Percentiles rank a stretch among this genome's conserved stretches.
Conservation (phyloP, 2,888 invertebrate species). For the Cheilosia soror region DNA sequence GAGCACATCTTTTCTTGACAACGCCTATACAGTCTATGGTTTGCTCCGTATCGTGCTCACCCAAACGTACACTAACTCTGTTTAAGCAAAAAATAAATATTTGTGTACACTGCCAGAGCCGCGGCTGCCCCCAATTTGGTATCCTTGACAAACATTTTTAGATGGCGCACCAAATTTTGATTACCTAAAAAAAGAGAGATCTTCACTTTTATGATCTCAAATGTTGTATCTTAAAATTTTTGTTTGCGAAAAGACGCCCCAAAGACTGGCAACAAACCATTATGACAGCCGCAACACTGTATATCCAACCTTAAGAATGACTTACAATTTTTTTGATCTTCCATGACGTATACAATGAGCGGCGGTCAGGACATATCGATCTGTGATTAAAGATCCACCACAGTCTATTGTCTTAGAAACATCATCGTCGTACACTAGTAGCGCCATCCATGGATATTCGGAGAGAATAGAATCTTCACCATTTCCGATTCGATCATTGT, state of each 20-base stretch:
- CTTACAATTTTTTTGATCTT: conserved; percentile 64
- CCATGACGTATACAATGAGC: conserved; percentile 76
- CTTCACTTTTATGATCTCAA: too few relatives aligned
- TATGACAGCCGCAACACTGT: too few relatives aligned
- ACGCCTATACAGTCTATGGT: conserved; percentile 80
- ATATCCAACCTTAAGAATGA: neutral
- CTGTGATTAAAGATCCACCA: conserved; percentile 77
- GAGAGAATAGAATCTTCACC: conserved; percentile 86
- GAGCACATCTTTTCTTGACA: conserved; percentile 79
- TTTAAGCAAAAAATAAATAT: conserved; percentile 23
- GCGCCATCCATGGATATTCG: conserved; percentile 90
- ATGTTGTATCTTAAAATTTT: too few relatives aligned
- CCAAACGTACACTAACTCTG: conserved; percentile 82
- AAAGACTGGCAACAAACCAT: too few relatives aligned
- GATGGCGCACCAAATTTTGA: too few relatives aligned
- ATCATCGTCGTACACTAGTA: conserved; percentile 85
- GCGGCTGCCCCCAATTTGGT: too few relatives aligned
- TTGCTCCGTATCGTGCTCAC: conserved; percentile 81
- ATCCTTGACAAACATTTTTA: too few relatives aligned
- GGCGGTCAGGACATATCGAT: conserved; percentile 77
- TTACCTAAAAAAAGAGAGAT: too few relatives aligned
- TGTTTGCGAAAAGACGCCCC: too few relatives aligned
- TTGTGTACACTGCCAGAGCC: too few relatives aligned
- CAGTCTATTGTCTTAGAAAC: conserved; percentile 79
- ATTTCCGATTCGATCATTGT: conserved; percentile 85